Evolutionary conservation across 2,797 vertebrate genomes (phyloP).

Genomic region (Tenualosa thibaudeaui): DNA sequence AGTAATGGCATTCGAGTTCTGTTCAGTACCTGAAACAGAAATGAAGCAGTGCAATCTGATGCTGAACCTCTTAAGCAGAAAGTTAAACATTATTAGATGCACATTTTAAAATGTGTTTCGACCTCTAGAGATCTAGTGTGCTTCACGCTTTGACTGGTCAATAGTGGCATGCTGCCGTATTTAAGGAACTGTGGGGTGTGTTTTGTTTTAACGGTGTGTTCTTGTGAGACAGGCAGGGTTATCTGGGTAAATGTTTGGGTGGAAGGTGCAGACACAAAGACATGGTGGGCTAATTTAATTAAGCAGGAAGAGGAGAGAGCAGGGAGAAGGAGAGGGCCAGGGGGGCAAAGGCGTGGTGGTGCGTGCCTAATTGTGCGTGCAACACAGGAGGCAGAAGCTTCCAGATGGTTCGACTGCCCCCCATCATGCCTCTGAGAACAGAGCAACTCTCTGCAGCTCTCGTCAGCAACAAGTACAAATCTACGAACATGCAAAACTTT

Average conservation of each 20-base stretch:
- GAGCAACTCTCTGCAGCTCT: not conserved
- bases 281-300: not conserved
- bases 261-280: not conserved
- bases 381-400: constrained; percentile 52
- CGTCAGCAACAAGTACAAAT: constrained; percentile 14
- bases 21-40: not conserved
- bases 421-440: constrained; percentile 10
- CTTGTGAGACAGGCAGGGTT: constrained; percentile 2
- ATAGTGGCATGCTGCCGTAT: not conserved
- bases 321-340: constrained; percentile 5
- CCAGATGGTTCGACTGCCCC: constrained; percentile 75
- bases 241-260: not conserved
- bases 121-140: not conserved
- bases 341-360: constrained; percentile 30
- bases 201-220: not conserved
- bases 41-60: not conserved
- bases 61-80: not conserved
- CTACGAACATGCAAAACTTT: constrained; percentile 2
- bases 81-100: not conserved
- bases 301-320: constrained; percentile 13
- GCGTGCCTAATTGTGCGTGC: constrained; percentile 52
- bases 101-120: no score
- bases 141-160: not conserved
- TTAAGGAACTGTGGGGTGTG: not conserved
- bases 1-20: not conserved